Percentiles rank a stretch among this genome's conserved stretches.
Conservation (phyloP, 2,797 vertebrate genomes). For the Acipenser oxyrinchus region DNA sequence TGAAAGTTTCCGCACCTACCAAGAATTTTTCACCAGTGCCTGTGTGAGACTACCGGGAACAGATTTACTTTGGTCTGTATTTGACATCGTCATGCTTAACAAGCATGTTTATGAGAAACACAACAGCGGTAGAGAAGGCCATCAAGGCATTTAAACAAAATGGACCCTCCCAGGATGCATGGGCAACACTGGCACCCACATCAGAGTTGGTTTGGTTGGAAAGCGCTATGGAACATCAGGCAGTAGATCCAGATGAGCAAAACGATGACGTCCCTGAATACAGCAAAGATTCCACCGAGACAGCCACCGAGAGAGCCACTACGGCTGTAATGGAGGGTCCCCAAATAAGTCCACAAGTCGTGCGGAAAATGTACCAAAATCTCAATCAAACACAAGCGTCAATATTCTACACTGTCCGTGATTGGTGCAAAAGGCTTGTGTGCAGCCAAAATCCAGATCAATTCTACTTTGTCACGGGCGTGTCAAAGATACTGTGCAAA, state of each 20-base stretch:
- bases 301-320: not conserved
- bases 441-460: no score
- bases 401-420: no score
- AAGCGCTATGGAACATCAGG: slow-evolving; percentile 9
- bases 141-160: slow-evolving; percentile 16
- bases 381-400: no score
- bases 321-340: not conserved
- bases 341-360: no score
- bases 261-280: slow-evolving; percentile 22
- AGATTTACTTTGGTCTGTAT: not conserved
- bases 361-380: no score
- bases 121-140: slow-evolving; percentile 17
- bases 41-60: slow-evolving; percentile 13
- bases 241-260: slow-evolving; percentile 3
- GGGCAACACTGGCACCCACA: slow-evolving; percentile 19
- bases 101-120: slow-evolving; percentile 16
- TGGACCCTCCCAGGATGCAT: slow-evolving; percentile 14
- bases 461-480: no score
- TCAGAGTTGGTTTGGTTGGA: slow-evolving; percentile 15
- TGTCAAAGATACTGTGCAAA: no score
- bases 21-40: slow-evolving; percentile 6
- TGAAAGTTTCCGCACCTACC: not conserved
- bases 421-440: no score
- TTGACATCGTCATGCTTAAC: slow-evolving; percentile 14
- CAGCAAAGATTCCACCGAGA: no score